These are phyloP conservation scores for Pseudoips prasinana DNA, from an alignment of 2,888 invertebrate genomes.

Conservation along the genomic window DNA sequence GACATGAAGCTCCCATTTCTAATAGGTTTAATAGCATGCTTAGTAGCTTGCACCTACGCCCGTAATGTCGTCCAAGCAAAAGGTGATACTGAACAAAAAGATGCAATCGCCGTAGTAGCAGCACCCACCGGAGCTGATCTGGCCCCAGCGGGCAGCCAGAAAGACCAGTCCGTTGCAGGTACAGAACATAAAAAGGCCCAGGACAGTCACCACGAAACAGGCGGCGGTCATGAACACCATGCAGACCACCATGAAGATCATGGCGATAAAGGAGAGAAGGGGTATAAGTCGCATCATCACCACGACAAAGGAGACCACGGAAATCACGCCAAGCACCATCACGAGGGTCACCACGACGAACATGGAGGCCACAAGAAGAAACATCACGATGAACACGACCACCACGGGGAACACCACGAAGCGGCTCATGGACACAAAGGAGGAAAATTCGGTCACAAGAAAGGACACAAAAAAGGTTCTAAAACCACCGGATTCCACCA, in stretches of 20 bases:
- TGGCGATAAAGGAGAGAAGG: conserved; percentile 90
- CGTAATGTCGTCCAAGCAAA: conserved; percentile 55
- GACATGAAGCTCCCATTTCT: conserved; percentile 62
- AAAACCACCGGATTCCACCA: conserved; percentile 92
- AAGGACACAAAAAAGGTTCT: conserved; percentile 92
- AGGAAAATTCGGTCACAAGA: conserved; percentile 90
- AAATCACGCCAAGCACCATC: conserved; percentile 89
- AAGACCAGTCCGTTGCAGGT: conserved; percentile 75
- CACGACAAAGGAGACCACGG: conserved; percentile 91
- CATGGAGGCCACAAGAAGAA: conserved; percentile 91
- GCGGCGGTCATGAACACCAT: conserved; percentile 87
- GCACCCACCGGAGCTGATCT: conserved; percentile 36
- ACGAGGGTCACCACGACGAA: conserved; percentile 88
- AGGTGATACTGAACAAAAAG: conserved; percentile 42
- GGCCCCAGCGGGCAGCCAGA: conserved; percentile 26
- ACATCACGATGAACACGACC: conserved; percentile 88
- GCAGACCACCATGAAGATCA: conserved; percentile 86
- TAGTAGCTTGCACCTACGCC: conserved; percentile 46
- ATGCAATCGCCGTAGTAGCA: conserved; percentile 23
- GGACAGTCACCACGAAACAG: conserved; percentile 81
- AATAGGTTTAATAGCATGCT: conserved; percentile 53
- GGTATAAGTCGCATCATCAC: conserved; percentile 88
- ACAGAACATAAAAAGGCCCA: conserved; percentile 73
- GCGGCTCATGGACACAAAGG: conserved; percentile 90
- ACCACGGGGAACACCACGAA: conserved; percentile 89